Evolutionary conservation across 2,113 vertebrate species (phyloP), one percentile per base, ranked within the genome.

Genomic region (Polypterus senegalus): DNA sequence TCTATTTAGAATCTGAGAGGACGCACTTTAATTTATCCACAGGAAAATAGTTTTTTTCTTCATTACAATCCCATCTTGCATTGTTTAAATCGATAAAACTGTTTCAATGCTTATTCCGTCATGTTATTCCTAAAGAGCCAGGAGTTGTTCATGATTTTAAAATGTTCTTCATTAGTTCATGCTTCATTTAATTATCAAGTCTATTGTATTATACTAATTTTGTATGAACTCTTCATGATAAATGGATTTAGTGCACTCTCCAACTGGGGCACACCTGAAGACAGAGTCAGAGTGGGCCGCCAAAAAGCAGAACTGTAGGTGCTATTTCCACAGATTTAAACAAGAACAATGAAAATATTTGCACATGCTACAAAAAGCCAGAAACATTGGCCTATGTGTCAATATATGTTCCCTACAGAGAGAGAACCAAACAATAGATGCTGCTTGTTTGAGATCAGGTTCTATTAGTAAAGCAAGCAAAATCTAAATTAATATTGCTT

Each of bases 271-370:
- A 58, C 56, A 5, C 7, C 56, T 45, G 43, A 7, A 44, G 7
- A 8, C 46, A 58, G 7, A 58, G 43, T 58, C 4, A 45, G 9
- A 58, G 46, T 6, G 9, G 56, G 56, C 56, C 6, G 56, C 43
- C 27, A 43, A 6, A 43, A 45, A 58, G 56, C 56, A 58, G 56
- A 45, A 58, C 56, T 6, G 56, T 58, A 47, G 55, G 60, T 53
- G 54, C 45, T 27, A 51, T 59, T 52, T 52, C 53, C 62, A 7
- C 49, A 6, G 55, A 54, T 58, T 46, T 62, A 49, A 65, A 62
- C 54, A 68, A 60, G 55, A 57, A 61, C 51, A 64, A 68, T 70
- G 48, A 43, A 7, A 58, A 48, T 47, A 59, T 67, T 48, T 62
- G 69, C 58, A 63, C 7, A 48, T 46, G 11, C 10, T 54, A 9